Evolutionary conservation across 2,797 vertebrate genomes (phyloP), one percentile per base, ranked within the genome.

Genomic region (Gymnoscopelus braueri): DNA sequence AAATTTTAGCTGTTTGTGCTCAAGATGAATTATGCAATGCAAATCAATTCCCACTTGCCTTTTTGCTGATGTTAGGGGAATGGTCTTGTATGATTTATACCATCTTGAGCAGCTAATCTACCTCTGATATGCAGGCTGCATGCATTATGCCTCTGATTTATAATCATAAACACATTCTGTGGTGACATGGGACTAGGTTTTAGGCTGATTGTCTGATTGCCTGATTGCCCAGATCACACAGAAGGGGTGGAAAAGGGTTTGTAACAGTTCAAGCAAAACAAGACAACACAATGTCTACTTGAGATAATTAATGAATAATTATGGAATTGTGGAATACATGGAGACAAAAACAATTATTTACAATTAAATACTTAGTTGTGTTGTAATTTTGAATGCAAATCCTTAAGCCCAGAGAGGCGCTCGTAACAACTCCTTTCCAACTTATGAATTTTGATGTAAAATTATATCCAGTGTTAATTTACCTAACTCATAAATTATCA

Each of bases 81-180:
- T 70, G 60, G 74, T 84, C 70, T 80, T 76, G 64, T 66, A 29
- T 81, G 72, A 84, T 78, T 84, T 79, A 79, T 65, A 50, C 61
- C 47, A 12, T 56, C 69, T 63, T 14, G 3, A 48, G 4, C 55
- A 60, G 53, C 65, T 75, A 11, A 81, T 83, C 75, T 60, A 35
- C 54, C 74, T 47, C 71, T 51, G 61, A 65, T 68, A 67, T n/a
- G 44, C 13, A 24, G 32, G 19, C 69, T 71, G 74, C 64, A 54
- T 78, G 69, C 60, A 26, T 81, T 48, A 23, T 13, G 19, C 13
- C 35, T 44, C 19, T 79, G 63, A 73, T 80, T 65, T 57, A 76
- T 60, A 35, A 67, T 75, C 57, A 57, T 15, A 14, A 72, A 47
- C 62, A 67, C 57, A 24, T 64, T 62, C 44, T 24, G 19, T 14